These are phyloP conservation scores for Cynodonichthys magdalenae DNA, from an alignment of 2,797 vertebrate genomes.

Conservation along the genomic window DNA sequence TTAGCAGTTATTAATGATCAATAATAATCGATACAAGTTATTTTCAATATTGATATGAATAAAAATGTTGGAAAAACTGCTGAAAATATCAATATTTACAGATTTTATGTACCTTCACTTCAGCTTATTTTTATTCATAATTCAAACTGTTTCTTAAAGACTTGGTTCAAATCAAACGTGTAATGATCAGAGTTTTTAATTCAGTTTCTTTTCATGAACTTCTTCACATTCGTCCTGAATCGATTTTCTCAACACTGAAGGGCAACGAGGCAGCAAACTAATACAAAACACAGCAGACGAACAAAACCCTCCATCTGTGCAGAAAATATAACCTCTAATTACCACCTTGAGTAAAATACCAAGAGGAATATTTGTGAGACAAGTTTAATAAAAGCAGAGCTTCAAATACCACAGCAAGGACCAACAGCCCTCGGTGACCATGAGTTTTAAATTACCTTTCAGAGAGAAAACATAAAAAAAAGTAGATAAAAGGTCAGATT, in stretches of 20 bases:
- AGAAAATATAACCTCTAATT: background rate
- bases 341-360: slow-evolving; percentile 3
- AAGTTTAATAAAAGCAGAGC: slow-evolving; percentile 1
- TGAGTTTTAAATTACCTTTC: slow-evolving; percentile 8
- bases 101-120: no score
- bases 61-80: no score
- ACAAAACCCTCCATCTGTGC: background rate
- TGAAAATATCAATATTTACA: no score
- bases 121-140: no score
- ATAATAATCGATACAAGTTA: no score
- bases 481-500: slow-evolving; percentile 7
- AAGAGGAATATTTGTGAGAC: background rate
- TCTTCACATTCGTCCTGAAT: background rate
- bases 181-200: background rate
- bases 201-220: background rate
- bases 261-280: background rate
- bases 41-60: no score
- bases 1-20: no score
- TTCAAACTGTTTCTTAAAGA: no score
- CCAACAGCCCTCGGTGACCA: slow-evolving; percentile 13
- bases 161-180: no score
- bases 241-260: background rate
- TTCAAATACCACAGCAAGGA: slow-evolving; percentile 25
- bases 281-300: background rate
- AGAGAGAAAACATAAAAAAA: slow-evolving; percentile 17